phyloP scores from a whole-genome alignment of 1,140 invertebrate species.

The Oncopeltus fasciatus region DNA sequence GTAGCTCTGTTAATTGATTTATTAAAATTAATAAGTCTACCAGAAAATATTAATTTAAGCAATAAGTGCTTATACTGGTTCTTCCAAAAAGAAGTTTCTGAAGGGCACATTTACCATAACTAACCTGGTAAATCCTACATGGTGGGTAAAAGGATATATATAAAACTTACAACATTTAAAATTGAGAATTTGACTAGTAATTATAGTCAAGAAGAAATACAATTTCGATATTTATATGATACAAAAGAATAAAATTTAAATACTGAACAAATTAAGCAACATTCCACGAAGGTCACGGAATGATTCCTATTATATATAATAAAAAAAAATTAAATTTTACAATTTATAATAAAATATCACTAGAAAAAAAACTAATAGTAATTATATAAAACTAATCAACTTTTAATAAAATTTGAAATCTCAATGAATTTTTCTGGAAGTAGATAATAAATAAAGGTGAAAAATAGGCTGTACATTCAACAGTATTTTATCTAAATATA shows the following conservation, averaged over 20 bases:
- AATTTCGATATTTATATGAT: not conserved
- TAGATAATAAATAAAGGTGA: not conserved
- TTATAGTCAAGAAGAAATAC: not conserved
- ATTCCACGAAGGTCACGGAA: not conserved
- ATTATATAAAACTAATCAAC: not conserved
- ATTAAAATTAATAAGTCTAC: not conserved
- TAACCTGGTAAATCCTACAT: slow-evolving; percentile 2
- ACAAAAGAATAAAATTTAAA: too few species aligned
- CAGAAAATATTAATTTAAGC: slow-evolving; percentile 2
- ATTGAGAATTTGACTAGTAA: slow-evolving; percentile 2
- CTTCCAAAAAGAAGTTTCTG: slow-evolving; percentile 1
- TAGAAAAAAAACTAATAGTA: not conserved
- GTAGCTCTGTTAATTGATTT: too few species aligned
- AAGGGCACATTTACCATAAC: slow-evolving; percentile 1
- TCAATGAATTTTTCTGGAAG: not conserved
- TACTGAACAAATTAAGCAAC: not conserved
- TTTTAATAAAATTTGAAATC: not conserved
- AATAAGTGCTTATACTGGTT: slow-evolving; percentile 5
- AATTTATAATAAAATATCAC: not conserved
- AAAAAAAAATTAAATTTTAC: not conserved
- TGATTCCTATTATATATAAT: too few species aligned
- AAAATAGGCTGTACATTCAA: not conserved
- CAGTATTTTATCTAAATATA: not conserved
- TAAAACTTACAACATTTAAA: not conserved
- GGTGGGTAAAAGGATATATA: not conserved